Base-by-base conservation (phyloP, 2,113 vertebrate genomes). In the Leuciscus idus region DNA sequence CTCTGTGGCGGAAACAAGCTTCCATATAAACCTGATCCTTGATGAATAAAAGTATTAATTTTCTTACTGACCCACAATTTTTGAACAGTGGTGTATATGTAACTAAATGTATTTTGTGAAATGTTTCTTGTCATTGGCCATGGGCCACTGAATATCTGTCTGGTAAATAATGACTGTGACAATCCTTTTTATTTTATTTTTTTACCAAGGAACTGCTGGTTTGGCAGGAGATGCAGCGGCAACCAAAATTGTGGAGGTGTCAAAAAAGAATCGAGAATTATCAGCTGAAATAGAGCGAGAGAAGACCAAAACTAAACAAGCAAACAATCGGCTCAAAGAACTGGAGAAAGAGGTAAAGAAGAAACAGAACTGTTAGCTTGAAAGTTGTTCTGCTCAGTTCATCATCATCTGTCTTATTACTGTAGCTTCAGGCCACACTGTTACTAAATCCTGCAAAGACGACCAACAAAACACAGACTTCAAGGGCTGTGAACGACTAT, bases 201-300 rank as follows among this genome's bases (percentile, higher is more conserved):
- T 6, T 23, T 19, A 1, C 73, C 10, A 91, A 99, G 98, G 96
- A 36, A 92, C 92, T 0, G 88, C 95, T 0, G 96, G 96, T 2
- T 39, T 97, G 57, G 89, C 96, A 3, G 97, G 96, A 61, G 97
- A 98, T 23, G 90, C 93, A 13, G 96, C 96, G 0, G 97, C 98
- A 79, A 93, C 95, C 61, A 99, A 97, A 93, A 98, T 99, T 0
- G 95, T 99, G 0, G 97, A 98, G 84, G 87, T 99, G 90, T 97
- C 98, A 77, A 99, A 96, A 90, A 97, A 90, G 92, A 99, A 96
- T 82, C 95, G 97, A 19, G 95, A 96, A 78, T 81, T 98, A 36
- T 93, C 84, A 4, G 96, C 95, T 0, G 96, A 98, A 89, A 87
- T 93, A 0, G 96, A 98, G 88, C 93, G 89, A 0, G 95, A 96